Conservation (phyloP, 1,140 invertebrate genomes). For the Musca vetustissima region DNA sequence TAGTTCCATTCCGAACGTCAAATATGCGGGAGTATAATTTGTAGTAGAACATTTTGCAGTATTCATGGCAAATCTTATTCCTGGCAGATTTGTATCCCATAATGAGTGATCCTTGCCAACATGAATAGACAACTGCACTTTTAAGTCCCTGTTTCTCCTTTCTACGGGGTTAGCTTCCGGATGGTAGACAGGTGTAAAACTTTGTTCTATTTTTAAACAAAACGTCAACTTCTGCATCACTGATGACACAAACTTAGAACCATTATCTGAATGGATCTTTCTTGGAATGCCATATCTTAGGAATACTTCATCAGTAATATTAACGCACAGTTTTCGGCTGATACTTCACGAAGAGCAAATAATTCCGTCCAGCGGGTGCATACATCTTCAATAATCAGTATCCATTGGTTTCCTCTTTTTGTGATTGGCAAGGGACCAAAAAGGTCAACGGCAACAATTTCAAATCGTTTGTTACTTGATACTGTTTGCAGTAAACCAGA, state of each 20-base stretch:
- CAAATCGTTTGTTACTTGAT: too few species aligned
- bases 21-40: constrained; percentile 50
- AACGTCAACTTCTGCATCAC: constrained; percentile 35
- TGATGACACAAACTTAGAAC: constrained; percentile 37
- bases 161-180: constrained; percentile 55
- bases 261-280: constrained; percentile 39
- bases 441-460: too few species aligned
- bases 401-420: too few species aligned
- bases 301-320: too few species aligned
- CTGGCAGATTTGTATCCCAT: constrained; percentile 49
- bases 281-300: constrained; percentile 37
- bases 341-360: too few species aligned
- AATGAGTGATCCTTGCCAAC: constrained; percentile 44
- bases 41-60: constrained; percentile 37
- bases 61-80: constrained; percentile 34
- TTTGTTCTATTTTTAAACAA: constrained; percentile 33
- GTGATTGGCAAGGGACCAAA: too few species aligned
- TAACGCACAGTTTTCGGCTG: not conserved
- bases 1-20: constrained; percentile 47
- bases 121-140: constrained; percentile 49
- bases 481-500: too few species aligned
- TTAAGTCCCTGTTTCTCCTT: constrained; percentile 55
- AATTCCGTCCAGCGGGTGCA: too few species aligned
- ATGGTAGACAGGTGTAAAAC: constrained; percentile 48
- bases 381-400: too few species aligned